phyloP scores from a whole-genome alignment of 2,797 vertebrate genomes.

The Clarias pachynema region DNA sequence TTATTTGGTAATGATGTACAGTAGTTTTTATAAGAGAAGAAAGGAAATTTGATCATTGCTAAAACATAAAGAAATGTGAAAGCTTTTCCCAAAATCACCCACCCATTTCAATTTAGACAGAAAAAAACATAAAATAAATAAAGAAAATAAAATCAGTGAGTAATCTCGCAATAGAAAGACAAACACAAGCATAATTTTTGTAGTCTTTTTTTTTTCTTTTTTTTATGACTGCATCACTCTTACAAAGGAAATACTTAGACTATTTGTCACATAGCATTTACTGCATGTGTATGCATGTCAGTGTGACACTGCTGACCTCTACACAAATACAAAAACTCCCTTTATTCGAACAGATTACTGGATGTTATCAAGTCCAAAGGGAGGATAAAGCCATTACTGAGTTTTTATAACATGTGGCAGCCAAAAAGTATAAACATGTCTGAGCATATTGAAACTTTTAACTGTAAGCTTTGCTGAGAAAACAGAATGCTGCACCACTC shows the following conservation, averaged over 20 bases:
- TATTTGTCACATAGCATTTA: conserved; percentile 48
- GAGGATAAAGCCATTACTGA: conserved; percentile 37
- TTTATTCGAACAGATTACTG: conserved; percentile 30
- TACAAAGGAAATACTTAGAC: conserved; percentile 16
- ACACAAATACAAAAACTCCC: conserved; percentile 20
- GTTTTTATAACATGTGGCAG: conserved; percentile 29
- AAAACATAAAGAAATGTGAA: background rate
- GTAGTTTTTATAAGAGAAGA: background rate
- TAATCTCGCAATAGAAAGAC: background rate
- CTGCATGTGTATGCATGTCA: conserved; percentile 38
- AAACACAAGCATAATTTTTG: background rate
- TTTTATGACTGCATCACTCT: conserved; percentile 14
- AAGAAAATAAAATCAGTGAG: background rate
- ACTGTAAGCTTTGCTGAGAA: background rate
- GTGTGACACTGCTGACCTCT: conserved; percentile 45
- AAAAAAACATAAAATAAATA: background rate
- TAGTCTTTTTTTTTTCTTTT: background rate
- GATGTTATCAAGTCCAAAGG: conserved; percentile 40
- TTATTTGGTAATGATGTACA: background rate
- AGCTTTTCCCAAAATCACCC: background rate
- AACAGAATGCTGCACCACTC: background rate
- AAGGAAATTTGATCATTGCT: background rate
- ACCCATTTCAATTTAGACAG: background rate
- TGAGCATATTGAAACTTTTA: background rate
- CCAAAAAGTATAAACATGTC: conserved; percentile 22